Evolutionary conservation across 2,113 vertebrate species (phyloP), one percentile per base, ranked within the genome.

Genomic region (Channa maculata): DNA sequence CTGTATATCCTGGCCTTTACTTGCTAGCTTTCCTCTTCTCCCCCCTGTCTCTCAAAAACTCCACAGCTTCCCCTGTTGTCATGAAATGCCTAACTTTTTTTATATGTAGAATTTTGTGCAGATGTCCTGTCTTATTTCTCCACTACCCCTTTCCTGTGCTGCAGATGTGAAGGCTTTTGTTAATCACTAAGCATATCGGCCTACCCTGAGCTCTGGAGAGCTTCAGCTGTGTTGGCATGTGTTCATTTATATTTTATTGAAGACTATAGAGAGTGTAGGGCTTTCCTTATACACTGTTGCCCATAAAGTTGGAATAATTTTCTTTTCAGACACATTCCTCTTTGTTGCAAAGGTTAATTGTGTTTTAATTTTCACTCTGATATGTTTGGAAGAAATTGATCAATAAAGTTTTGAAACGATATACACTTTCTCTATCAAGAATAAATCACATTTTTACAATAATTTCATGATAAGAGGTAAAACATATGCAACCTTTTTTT

Each of bases 111-210:
- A 66, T 75, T 84, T 71, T 65, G 52, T 69, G 52, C 78, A 64
- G 75, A 82, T 41, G 44, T 61, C 61, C 52, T 45, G 54, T 50
- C 13, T 69, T 68, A 41, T 67, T 68, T 85, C 50, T 77, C 77
- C 82, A 65, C 57, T 64, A 4, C 48, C 10, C 8, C 51, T 69
- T 53, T 59, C 2, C 55, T 60, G 15, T 78, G 65, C 72, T 38
- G 66, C 77, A 83, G 44, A 83, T 82, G 64, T 75, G 50, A 79
- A 67, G 36, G 52, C 15, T 68, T 85, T 69, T 79, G 64, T 83
- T 55, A 38, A 71, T 78, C 77, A 76, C 54, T 51, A 59, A 75
- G 70, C 61, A 74, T 61, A 64, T n/a, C 10, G 2, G 49, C 15
- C 46, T 64, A 54, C 45, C 60, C 50, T 50, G 43, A 61, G 67